Conservation (phyloP, 2,113 vertebrate species). For the Gasterosteus nipponicus region DNA sequence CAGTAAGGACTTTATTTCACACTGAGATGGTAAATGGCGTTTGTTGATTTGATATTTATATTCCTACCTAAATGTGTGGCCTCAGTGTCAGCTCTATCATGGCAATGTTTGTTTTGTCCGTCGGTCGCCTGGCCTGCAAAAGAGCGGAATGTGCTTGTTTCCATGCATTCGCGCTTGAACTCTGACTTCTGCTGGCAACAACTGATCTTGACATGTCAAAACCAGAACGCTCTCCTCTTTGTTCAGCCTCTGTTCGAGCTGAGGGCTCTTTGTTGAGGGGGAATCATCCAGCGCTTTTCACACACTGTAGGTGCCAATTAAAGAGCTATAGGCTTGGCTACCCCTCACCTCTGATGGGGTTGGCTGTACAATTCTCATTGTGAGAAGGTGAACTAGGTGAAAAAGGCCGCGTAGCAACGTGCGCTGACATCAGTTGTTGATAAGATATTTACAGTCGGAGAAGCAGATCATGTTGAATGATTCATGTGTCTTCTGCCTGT, state of each 20-base stretch:
- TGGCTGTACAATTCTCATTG: constrained; percentile 17
- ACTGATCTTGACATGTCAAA: constrained; percentile 72
- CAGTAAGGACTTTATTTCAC: background rate
- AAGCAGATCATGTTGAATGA: background rate
- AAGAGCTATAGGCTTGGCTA: constrained; percentile 46
- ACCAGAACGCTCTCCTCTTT: constrained; percentile 74
- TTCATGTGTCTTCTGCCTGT: background rate
- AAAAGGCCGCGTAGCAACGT: background rate
- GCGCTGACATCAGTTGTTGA: constrained; percentile 29
- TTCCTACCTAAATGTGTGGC: background rate
- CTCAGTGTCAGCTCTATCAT: background rate
- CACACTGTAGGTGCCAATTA: constrained; percentile 52
- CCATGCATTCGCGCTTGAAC: constrained; percentile 29
- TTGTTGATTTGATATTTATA: background rate
- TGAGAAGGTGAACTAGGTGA: constrained; percentile 20
- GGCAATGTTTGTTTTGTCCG: background rate
- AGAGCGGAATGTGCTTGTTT: constrained; percentile 1
- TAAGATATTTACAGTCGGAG: constrained; percentile 8
- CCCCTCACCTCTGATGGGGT: constrained; percentile 13
- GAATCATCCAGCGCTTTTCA: constrained; percentile 72
- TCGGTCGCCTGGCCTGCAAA: background rate
- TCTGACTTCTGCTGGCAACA: constrained; percentile 69
- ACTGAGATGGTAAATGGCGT: background rate
- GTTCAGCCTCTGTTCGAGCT: constrained; percentile 63
- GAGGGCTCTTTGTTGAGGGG: constrained; percentile 70